phyloP scores from a whole-genome alignment of 2,797 vertebrate species.

The Hipposideros larvatus region DNA sequence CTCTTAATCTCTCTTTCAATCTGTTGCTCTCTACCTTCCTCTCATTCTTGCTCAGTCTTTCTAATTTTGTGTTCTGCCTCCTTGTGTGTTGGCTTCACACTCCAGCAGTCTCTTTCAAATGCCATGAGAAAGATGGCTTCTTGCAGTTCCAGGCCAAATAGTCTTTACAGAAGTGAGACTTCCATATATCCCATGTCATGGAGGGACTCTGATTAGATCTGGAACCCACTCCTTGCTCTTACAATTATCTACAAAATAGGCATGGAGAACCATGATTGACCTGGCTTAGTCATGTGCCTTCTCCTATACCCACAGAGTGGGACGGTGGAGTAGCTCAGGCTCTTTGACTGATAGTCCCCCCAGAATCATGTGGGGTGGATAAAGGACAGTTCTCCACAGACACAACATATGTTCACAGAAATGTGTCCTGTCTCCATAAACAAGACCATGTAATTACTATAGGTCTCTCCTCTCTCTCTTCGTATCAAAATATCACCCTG shows the following conservation, averaged over 20 bases:
- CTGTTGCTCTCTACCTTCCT: background rate
- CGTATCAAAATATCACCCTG: background rate
- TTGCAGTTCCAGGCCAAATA: background rate
- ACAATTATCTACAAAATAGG: background rate
- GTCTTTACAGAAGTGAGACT: constrained; percentile 6
- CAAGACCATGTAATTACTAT: background rate
- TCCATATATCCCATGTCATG: background rate
- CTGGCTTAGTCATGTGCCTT: background rate
- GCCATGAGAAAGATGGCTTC: background rate
- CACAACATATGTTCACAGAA: background rate
- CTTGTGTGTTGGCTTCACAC: background rate
- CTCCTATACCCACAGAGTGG: background rate
- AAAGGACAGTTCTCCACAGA: background rate
- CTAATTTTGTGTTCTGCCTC: background rate
- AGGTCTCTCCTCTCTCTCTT: background rate
- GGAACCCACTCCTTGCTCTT: background rate
- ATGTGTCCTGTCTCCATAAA: background rate
- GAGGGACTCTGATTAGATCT: background rate
- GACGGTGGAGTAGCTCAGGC: background rate
- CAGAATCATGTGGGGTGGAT: background rate
- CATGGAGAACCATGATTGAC: background rate
- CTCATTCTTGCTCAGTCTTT: background rate
- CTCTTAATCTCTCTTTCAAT: background rate
- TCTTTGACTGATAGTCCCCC: background rate
- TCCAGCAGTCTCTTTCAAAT: background rate